These are phyloP conservation scores for Pedionomus torquatus DNA, from an alignment of 2,113 vertebrate genomes.

Conservation along the genomic window DNA sequence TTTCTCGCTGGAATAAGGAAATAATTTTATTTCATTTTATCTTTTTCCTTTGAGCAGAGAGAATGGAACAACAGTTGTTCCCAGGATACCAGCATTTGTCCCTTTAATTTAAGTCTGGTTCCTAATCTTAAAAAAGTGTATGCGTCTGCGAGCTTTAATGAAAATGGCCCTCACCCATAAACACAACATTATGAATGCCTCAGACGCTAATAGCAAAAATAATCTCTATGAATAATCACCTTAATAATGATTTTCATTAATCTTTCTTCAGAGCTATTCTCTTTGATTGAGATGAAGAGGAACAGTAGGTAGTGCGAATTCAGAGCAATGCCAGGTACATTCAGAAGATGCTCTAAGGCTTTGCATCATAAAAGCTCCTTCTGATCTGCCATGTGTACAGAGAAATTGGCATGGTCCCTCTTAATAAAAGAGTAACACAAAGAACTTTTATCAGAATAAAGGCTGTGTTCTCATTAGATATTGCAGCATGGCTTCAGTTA, in stretches of 20 bases:
- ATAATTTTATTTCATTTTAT: not conserved
- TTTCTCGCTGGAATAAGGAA: not conserved
- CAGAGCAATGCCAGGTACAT: conserved; percentile 27
- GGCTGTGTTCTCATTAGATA: conserved; percentile 15
- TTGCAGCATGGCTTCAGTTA: not conserved
- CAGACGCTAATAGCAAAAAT: conserved; percentile 13
- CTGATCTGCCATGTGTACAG: conserved; percentile 35
- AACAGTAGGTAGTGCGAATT: conserved; percentile 40
- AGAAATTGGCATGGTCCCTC: conserved; percentile 25
- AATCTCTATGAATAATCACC: conserved; percentile 39
- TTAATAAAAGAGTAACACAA: conserved; percentile 52
- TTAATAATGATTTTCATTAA: conserved; percentile 56
- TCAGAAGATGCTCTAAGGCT: not conserved
- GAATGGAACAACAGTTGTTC: not conserved
- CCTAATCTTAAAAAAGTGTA: not conserved
- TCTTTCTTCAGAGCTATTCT: conserved; percentile 37
- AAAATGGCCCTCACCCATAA: not conserved
- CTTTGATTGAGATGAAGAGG: conserved; percentile 55
- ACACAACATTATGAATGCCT: not conserved
- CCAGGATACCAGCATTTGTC: not conserved
- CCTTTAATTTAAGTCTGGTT: not conserved
- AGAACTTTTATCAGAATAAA: conserved; percentile 25
- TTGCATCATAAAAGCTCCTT: conserved; percentile 43
- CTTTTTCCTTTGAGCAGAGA: not conserved
- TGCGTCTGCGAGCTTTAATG: not conserved